phyloP scores from a whole-genome alignment of 2,797 vertebrate genomes.

The Picus viridis region DNA sequence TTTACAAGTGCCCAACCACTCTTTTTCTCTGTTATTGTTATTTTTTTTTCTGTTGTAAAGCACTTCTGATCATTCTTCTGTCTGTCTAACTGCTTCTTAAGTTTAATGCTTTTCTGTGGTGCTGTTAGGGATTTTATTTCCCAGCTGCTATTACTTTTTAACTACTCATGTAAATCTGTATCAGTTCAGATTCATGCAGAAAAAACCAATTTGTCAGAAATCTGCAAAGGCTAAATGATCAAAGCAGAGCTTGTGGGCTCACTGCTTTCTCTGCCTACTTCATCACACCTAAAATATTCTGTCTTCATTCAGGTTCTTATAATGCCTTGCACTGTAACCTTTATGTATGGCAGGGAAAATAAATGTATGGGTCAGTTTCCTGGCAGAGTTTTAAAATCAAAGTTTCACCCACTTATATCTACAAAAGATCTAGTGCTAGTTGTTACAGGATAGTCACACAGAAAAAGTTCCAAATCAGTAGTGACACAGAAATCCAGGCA shows the following conservation, averaged over 20 bases:
- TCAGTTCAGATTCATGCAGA: constrained; percentile 47
- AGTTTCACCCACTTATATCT: background rate
- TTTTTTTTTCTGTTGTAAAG: constrained; percentile 2
- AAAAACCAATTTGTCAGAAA: constrained; percentile 64
- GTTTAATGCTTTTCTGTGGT: constrained; percentile 59
- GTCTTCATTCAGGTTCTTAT: background rate
- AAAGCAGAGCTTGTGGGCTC: constrained; percentile 52
- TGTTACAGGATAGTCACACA: background rate
- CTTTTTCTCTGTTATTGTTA: background rate
- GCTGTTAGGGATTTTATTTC: constrained; percentile 60
- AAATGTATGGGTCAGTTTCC: background rate
- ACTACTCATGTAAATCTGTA: constrained; percentile 63
- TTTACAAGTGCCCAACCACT: background rate
- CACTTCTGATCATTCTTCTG: constrained; percentile 26
- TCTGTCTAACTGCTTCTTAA: constrained; percentile 30
- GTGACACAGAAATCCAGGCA: background rate
- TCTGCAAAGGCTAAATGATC: constrained; percentile 39
- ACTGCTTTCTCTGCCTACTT: constrained; percentile 4
- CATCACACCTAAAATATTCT: background rate
- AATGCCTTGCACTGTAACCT: background rate
- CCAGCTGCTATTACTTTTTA: constrained; percentile 51
- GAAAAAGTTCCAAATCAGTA: background rate
- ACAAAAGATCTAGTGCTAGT: background rate
- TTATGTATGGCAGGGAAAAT: background rate
- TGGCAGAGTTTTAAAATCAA: background rate